A percentile compares a stretch with the other conserved stretches of the same genome.
phyloP scores from a whole-genome alignment of 2,113 vertebrate species.

The Burhinus oedicnemus region DNA sequence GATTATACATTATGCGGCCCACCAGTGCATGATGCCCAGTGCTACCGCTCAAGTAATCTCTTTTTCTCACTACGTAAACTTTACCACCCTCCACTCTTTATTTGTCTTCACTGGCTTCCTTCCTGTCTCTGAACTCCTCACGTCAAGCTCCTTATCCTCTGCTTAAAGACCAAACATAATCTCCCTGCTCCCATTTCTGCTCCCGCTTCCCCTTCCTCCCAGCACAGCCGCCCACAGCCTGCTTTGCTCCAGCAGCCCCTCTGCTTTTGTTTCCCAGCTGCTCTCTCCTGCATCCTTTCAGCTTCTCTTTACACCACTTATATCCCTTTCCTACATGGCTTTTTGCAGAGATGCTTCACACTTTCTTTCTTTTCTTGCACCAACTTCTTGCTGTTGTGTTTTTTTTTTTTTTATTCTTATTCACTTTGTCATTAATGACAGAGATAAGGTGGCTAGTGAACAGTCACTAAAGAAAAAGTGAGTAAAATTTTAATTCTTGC shows the following conservation, averaged over 20 bases:
- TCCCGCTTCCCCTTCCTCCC: constrained; percentile 28
- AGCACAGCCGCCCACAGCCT: background rate
- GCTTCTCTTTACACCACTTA: background rate
- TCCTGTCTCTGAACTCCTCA: background rate
- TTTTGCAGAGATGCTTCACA: background rate
- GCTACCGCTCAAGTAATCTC: background rate
- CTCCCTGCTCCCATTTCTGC: background rate
- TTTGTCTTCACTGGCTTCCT: constrained; percentile 26
- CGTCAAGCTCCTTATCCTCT: background rate
- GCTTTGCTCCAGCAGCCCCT: background rate
- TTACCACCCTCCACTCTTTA: background rate
- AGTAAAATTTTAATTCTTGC: background rate
- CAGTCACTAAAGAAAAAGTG: background rate
- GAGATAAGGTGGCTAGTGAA: background rate
- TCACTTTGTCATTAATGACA: background rate
- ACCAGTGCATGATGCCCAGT: background rate
- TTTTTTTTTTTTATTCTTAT: background rate
- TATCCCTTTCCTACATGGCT: background rate
- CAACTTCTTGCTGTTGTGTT: background rate
- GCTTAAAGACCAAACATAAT: constrained; percentile 9
- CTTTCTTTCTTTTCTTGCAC: background rate
- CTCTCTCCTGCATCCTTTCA: background rate
- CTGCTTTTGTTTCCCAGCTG: background rate
- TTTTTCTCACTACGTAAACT: background rate
- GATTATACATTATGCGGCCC: background rate